These are phyloP conservation scores for Ophion ellenae DNA, from an alignment of 2,888 invertebrate genomes.

Conservation along the genomic window DNA sequence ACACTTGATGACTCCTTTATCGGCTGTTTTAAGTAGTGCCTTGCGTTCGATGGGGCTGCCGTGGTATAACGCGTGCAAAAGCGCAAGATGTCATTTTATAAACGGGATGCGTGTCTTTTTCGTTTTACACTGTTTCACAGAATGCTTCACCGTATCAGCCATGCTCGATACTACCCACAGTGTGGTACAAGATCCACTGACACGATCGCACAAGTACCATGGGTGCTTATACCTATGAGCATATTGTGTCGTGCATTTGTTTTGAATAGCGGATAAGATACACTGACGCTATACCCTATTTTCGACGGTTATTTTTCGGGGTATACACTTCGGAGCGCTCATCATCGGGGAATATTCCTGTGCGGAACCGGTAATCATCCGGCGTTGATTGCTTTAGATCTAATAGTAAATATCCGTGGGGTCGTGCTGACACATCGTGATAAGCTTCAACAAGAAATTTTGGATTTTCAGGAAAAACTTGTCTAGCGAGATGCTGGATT, in stretches of 20 bases:
- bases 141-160: too few species aligned
- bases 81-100: not conserved
- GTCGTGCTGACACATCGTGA: too few species aligned
- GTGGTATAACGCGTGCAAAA: slow-evolving; percentile 11
- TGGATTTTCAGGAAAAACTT: slow-evolving; percentile 60
- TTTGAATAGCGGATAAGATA: too few species aligned
- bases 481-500: slow-evolving; percentile 56
- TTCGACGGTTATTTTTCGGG: too few species aligned
- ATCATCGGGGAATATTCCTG: slow-evolving; percentile 38
- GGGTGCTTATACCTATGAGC: too few species aligned
- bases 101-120: not conserved
- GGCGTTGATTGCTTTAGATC: slow-evolving; percentile 31
- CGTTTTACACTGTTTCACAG: too few species aligned
- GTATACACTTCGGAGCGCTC: too few species aligned
- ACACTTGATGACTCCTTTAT: slow-evolving; percentile 20
- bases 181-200: too few species aligned
- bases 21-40: slow-evolving; percentile 6
- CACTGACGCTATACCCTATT: too few species aligned
- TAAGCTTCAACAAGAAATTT: slow-evolving; percentile 50
- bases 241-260: not conserved
- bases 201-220: too few species aligned
- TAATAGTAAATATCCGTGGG: slow-evolving; percentile 51
- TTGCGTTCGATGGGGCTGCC: not conserved
- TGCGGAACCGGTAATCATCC: slow-evolving; percentile 25
- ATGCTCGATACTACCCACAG: too few species aligned